phyloP scores from a whole-genome alignment of 2,888 invertebrate species.

The Andrena camellia region DNA sequence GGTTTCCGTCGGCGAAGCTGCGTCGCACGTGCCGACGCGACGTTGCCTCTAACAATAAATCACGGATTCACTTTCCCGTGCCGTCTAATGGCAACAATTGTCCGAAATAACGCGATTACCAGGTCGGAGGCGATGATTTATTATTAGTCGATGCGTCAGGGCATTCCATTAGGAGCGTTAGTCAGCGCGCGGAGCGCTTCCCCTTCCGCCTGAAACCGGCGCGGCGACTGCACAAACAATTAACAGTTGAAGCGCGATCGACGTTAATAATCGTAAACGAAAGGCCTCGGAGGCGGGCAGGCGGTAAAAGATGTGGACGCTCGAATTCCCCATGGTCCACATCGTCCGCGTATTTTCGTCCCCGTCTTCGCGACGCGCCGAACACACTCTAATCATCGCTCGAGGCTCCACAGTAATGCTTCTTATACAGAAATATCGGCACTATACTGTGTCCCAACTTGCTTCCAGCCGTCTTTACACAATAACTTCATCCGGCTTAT shows the following conservation, averaged over 20 bases:
- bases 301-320: slow-evolving; percentile 9
- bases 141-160: slow-evolving; percentile 63
- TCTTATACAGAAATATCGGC: too few species aligned
- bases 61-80: slow-evolving; percentile 43
- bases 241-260: slow-evolving; percentile 33
- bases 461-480: too few species aligned
- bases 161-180: slow-evolving; percentile 53
- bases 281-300: slow-evolving; percentile 34
- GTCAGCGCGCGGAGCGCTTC: slow-evolving; percentile 26
- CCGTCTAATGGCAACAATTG: slow-evolving; percentile 50
- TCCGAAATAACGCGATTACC: slow-evolving; percentile 54
- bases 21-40: slow-evolving; percentile 26
- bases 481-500: too few species aligned
- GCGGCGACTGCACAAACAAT: slow-evolving; percentile 46
- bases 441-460: too few species aligned
- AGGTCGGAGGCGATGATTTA: slow-evolving; percentile 53
- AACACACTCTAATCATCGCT: slow-evolving; percentile 23
- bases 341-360: slow-evolving; percentile 61
- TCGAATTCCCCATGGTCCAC: slow-evolving; percentile 50
- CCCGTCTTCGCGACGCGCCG: slow-evolving; percentile 40
- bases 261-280: slow-evolving; percentile 50
- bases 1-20: slow-evolving; percentile 24
- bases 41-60: slow-evolving; percentile 47
- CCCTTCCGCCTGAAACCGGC: slow-evolving; percentile 13
- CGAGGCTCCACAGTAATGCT: too few species aligned